Base-by-base conservation (phyloP, 2,797 vertebrate species). In the Crax fasciolata region DNA sequence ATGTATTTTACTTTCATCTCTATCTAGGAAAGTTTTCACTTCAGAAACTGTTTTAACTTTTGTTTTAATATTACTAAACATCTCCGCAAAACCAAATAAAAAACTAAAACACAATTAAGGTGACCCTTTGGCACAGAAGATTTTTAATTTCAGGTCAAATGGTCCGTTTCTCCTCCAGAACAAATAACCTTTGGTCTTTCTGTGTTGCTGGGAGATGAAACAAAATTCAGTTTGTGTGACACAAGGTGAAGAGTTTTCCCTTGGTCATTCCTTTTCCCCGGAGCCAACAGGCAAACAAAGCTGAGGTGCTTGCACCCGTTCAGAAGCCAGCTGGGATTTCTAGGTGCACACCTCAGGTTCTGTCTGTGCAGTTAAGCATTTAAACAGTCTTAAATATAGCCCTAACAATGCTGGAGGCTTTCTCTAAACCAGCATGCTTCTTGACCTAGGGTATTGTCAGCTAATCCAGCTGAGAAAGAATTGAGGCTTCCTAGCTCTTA, bases 391-490 rank as follows among this genome's bases (percentile, higher is more conserved):
- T 87, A 87, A 78, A 73, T 17, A 70, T 1, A 86, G 39, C 63
- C 61, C 51, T 30, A 70, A 5, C 80, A 57, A 35, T 66, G 67
- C 27, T 32, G 3, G 25, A 90, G 89, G 43, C 71, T 89, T 57
- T 49, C 68, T 51, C 46, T 4, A 74, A 91, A 87, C 72, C 82
- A 87, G 3, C 5, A 0, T 75, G 89, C 87, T 89, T 85, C 95
- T 77, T 93, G 94, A 92, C 91, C 73, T 38, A 8, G 84, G 73
- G 6, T 23, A 49, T 10, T 7, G 35, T 8, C 91, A 91, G 75
- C 57, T 95, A 88, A 94, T 89, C 87, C 94, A 43, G 35, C 65
- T 23, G 86, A 63, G 58, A 21, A 16, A 51, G 72, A 65, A 27
- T 7, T 27, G 62, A 88, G 63, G 25, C 39, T 28, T 58, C 63